phyloP scores from a whole-genome alignment of 2,113 vertebrate genomes.

The Gallinago paraguaiae region DNA sequence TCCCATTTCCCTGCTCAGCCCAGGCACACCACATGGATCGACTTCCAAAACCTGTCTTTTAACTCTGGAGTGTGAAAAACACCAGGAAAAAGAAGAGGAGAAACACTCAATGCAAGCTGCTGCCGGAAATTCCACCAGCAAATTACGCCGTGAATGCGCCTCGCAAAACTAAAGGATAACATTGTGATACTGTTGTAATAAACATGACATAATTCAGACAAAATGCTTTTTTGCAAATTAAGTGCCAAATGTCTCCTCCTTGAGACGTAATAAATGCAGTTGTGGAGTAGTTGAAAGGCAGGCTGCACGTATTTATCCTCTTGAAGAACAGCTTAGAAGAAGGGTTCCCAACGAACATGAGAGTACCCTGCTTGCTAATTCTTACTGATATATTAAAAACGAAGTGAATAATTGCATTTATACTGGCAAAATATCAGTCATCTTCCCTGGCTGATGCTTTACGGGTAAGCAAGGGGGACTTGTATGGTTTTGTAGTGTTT shows the following conservation, averaged over 20 bases:
- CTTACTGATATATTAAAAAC: neutral
- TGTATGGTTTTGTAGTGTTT: neutral
- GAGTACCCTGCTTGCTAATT: neutral
- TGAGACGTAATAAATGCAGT: slow-evolving; percentile 9
- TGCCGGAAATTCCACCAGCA: neutral
- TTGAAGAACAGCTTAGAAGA: neutral
- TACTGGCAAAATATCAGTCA: neutral
- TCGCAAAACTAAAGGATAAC: neutral
- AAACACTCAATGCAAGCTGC: neutral
- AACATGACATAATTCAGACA: slow-evolving; percentile 29
- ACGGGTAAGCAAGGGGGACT: neutral
- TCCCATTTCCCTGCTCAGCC: neutral
- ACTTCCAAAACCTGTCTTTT: neutral
- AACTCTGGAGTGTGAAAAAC: neutral
- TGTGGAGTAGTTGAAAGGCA: slow-evolving; percentile 1
- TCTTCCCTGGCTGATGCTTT: neutral
- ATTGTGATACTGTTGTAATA: neutral
- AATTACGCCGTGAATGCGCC: neutral
- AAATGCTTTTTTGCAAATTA: slow-evolving; percentile 37
- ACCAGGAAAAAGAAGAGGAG: neutral
- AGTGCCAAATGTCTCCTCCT: slow-evolving; percentile 27
- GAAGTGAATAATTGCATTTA: neutral
- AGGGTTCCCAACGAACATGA: neutral
- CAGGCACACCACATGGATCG: neutral
- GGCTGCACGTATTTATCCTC: neutral